These are phyloP conservation scores for Sycobia sp. DNA, from an alignment of 1,140 invertebrate genomes.

Conservation along the genomic window DNA sequence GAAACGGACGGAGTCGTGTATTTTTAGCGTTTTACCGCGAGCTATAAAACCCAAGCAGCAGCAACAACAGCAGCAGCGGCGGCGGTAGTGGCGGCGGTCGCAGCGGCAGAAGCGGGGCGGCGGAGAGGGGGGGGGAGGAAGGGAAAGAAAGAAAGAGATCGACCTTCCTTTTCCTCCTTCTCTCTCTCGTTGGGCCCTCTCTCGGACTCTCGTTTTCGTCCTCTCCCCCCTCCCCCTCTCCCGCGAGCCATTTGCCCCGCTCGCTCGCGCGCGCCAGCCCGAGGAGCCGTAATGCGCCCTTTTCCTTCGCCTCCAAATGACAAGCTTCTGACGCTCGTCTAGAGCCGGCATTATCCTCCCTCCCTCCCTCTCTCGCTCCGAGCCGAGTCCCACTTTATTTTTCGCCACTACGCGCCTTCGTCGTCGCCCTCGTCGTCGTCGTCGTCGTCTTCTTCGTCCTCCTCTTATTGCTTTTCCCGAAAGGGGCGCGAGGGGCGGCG, in stretches of 20 bases:
- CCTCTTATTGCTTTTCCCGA: constrained; percentile 20
- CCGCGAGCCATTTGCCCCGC: constrained; percentile 4
- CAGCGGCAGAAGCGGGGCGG: neutral
- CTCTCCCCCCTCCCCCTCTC: too few species aligned
- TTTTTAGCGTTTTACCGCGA: constrained; percentile 36
- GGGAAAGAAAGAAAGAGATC: constrained; percentile 24
- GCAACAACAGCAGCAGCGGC: constrained; percentile 6
- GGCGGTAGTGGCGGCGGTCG: too few species aligned
- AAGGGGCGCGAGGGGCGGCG: neutral
- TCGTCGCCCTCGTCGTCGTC: too few species aligned
- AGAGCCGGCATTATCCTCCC: too few species aligned
- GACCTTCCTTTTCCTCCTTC: constrained; percentile 28
- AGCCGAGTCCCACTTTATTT: neutral
- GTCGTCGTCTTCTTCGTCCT: too few species aligned
- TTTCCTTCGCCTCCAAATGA: constrained; percentile 11
- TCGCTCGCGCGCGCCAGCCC: neutral
- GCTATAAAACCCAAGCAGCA: constrained; percentile 26
- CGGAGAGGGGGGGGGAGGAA: constrained; percentile 16
- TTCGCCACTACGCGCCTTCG: too few species aligned
- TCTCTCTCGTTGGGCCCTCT: constrained; percentile 15
- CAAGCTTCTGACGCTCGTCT: too few species aligned
- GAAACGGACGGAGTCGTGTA: too few species aligned
- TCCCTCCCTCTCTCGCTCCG: neutral
- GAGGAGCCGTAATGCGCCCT: neutral
- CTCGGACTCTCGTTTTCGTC: constrained; percentile 19